These are phyloP conservation scores for Mustela lutreola DNA, from an alignment of 2,113 vertebrate species.

Conservation along the genomic window DNA sequence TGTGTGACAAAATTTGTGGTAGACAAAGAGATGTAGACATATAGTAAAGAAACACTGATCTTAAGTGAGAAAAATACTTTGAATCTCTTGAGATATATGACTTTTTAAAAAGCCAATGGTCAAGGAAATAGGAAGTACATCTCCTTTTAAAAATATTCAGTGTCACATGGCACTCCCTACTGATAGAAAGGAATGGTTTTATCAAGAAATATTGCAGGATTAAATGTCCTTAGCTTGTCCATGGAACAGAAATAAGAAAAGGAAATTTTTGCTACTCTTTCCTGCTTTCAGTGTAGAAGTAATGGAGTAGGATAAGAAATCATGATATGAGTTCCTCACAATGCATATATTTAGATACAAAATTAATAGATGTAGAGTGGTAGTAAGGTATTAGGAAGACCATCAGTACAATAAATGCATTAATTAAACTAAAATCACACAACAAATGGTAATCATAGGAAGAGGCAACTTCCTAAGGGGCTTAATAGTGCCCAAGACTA, in stretches of 20 bases:
- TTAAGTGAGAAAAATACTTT: not conserved
- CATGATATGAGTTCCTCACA: not conserved
- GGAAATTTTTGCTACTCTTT: not conserved
- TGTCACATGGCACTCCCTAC: not conserved
- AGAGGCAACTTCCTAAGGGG: not conserved
- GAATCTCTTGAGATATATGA: not conserved
- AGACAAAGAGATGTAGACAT: not conserved
- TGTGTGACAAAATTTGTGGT: not conserved
- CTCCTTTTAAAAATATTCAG: not conserved
- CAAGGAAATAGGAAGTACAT: not conserved
- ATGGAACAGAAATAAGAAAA: not conserved
- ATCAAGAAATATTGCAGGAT: not conserved
- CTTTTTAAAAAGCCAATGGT: not conserved
- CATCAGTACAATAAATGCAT: not conserved
- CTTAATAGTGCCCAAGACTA: not conserved
- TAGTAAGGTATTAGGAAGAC: not conserved
- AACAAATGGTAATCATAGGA: not conserved
- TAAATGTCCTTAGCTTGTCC: not conserved
- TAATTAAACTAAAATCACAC: not conserved
- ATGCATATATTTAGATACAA: slow-evolving; percentile 23
- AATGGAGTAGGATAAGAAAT: not conserved
- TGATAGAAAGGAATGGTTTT: not conserved
- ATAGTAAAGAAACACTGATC: not conserved
- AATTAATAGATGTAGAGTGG: not conserved
- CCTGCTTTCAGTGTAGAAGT: not conserved